Percentiles rank a stretch among this genome's conserved stretches.
Conservation (phyloP, 35 echinoderm and acorn worm genomes). For the Heliocidaris tuberculata region DNA sequence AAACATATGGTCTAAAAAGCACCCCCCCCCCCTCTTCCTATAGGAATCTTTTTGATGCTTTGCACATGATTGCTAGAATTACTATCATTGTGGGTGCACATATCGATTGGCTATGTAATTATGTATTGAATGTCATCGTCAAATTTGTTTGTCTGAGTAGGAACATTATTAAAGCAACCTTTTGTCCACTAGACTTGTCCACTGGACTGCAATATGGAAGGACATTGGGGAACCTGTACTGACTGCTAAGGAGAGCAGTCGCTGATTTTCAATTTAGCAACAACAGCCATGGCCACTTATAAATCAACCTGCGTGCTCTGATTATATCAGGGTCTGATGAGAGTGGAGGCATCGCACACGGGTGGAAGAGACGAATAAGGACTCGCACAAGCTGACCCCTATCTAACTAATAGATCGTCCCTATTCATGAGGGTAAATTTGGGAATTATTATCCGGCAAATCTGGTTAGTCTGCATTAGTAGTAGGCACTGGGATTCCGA, state of each 20-base stretch:
- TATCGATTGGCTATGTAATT: not conserved
- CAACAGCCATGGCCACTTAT: not conserved
- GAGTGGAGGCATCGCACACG: not conserved
- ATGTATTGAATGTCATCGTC: not conserved
- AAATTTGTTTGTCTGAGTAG: not conserved
- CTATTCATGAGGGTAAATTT: constrained; percentile 4
- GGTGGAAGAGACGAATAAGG: not conserved
- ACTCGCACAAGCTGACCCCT: not conserved
- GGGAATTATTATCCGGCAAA: not conserved
- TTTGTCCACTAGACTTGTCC: not conserved
- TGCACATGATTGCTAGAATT: not conserved
- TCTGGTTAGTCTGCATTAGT: not conserved
- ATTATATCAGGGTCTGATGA: not conserved
- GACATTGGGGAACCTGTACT: not conserved
- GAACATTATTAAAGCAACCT: not conserved
- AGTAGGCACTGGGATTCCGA: not conserved
- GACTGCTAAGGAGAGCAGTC: not conserved
- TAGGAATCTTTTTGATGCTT: not conserved
- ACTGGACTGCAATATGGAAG: not conserved
- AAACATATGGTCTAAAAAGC: no score
- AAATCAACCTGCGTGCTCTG: not conserved
- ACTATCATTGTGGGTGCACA: not conserved
- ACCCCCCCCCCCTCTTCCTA: no score
- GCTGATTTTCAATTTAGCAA: not conserved
- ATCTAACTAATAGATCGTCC: constrained; percentile 2